Conservation (phyloP, 64 coral and sea anemone genomes). For the Hydrozoanthus tunicans region DNA sequence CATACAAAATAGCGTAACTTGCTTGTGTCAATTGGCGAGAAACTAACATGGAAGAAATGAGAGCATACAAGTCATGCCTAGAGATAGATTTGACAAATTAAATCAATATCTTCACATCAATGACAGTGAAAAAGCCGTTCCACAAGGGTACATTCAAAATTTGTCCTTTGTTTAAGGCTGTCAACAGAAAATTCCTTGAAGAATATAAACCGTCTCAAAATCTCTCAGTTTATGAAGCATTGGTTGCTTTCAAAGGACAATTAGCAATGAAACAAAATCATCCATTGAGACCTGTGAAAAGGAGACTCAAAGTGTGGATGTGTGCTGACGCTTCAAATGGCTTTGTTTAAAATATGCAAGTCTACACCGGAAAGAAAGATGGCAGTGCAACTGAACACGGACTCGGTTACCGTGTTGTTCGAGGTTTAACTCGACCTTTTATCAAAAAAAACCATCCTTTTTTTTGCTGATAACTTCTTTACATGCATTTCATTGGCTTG, state of each 20-base stretch:
- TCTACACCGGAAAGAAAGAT: constrained; percentile 61
- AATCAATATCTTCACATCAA: constrained; percentile 45
- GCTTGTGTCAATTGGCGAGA: neutral
- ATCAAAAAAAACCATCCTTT: constrained; percentile 50
- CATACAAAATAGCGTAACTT: too few relatives aligned
- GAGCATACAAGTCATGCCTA: constrained; percentile 47
- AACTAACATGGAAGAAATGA: constrained; percentile 42
- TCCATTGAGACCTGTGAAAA: constrained; percentile 64
- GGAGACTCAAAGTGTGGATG: constrained; percentile 61
- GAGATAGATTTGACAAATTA: constrained; percentile 48
- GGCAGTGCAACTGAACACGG: constrained; percentile 34
- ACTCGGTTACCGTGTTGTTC: constrained; percentile 54
- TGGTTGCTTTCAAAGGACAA: constrained; percentile 43
- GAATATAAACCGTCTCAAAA: too few relatives aligned
- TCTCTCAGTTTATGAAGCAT: constrained; percentile 5
- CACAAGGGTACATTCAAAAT: constrained; percentile 47
- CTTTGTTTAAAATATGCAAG: constrained; percentile 42
- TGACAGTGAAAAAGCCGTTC: constrained; percentile 40
- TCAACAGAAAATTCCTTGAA: constrained; percentile 16
- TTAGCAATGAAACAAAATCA: constrained; percentile 56
- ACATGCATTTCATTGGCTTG: constrained; percentile 53
- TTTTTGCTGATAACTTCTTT: constrained; percentile 70
- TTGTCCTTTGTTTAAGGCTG: constrained; percentile 34
- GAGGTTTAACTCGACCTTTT: constrained; percentile 14
- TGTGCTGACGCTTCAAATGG: constrained; percentile 51